phyloP scores from a whole-genome alignment of 2,797 vertebrate genomes.

The Enteromius fasciolatus region DNA sequence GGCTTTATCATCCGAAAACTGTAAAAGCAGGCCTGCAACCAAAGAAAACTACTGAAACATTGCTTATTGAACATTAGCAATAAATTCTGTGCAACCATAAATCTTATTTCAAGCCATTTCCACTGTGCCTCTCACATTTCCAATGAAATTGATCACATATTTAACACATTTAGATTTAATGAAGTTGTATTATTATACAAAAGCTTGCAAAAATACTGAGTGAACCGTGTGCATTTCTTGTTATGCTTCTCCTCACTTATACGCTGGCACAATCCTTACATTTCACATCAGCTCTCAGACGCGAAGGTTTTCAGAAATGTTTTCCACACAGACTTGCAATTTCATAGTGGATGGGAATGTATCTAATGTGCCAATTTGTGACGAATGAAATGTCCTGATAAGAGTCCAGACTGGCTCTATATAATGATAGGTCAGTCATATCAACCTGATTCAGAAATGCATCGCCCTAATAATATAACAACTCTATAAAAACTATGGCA shows the following conservation, averaged over 20 bases:
- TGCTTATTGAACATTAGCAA: slow-evolving; percentile 32
- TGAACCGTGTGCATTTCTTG: background rate
- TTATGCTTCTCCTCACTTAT: slow-evolving; percentile 6
- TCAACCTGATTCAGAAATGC: slow-evolving; percentile 50
- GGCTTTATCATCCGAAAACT: slow-evolving; percentile 42
- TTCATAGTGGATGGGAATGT: slow-evolving; percentile 59
- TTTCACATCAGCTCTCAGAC: slow-evolving; percentile 42
- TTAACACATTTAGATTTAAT: slow-evolving; percentile 25
- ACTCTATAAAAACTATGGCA: slow-evolving; percentile 48
- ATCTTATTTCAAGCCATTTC: slow-evolving; percentile 5
- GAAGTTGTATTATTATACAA: slow-evolving; percentile 28
- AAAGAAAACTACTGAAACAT: slow-evolving; percentile 36
- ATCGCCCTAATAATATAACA: slow-evolving; percentile 54
- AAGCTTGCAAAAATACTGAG: background rate
- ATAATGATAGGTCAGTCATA: slow-evolving; percentile 61
- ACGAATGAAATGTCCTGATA: slow-evolving; percentile 57
- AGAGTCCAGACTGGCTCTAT: slow-evolving; percentile 54
- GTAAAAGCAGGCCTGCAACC: slow-evolving; percentile 11
- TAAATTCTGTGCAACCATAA: slow-evolving; percentile 19
- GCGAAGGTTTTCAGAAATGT: slow-evolving; percentile 47
- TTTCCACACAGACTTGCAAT: slow-evolving; percentile 60
- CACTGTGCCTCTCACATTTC: background rate
- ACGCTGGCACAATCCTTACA: slow-evolving; percentile 33
- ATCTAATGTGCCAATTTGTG: slow-evolving; percentile 56
- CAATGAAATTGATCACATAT: background rate